Evolutionary conservation across 2,888 invertebrate genomes (phyloP).

Genomic region (Heteromyza rotundicornis): DNA sequence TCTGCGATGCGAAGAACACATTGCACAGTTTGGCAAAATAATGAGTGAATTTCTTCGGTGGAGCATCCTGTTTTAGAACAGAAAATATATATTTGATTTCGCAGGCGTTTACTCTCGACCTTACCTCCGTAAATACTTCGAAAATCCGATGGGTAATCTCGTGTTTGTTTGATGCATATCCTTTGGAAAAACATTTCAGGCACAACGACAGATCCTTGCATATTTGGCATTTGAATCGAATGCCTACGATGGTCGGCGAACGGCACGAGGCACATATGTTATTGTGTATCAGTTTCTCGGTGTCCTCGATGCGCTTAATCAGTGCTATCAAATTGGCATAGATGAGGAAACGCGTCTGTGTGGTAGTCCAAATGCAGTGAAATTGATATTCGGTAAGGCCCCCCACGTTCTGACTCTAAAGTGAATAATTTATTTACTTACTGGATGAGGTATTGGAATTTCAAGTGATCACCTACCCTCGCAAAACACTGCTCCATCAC

Average conservation of each 20-base stretch:
- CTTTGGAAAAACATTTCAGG: constrained; percentile 58
- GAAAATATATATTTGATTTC: neutral
- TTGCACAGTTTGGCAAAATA: constrained; percentile 52
- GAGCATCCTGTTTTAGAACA: constrained; percentile 42
- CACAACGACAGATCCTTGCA: constrained; percentile 58
- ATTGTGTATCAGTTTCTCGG: constrained; percentile 55
- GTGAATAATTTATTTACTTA: neutral
- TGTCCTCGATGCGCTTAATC: constrained; percentile 59
- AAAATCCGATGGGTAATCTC: constrained; percentile 56
- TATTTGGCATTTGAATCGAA: constrained; percentile 59
- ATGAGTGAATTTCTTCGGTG: constrained; percentile 48
- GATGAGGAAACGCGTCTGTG: constrained; percentile 54
- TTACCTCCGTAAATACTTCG: constrained; percentile 57
- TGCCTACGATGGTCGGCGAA: constrained; percentile 55
- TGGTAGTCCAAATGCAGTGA: constrained; percentile 54
- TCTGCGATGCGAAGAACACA: constrained; percentile 38
- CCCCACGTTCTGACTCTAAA: constrained; percentile 38
- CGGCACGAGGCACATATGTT: constrained; percentile 54
- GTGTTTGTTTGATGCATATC: constrained; percentile 51
- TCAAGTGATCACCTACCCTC: constrained; percentile 35
- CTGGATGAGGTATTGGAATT: too few relatives aligned
- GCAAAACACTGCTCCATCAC: constrained; percentile 56
- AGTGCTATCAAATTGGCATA: constrained; percentile 58
- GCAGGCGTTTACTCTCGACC: too few relatives aligned
- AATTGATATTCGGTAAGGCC: constrained; percentile 59